A percentile compares a stretch with the other conserved stretches of the same genome.
phyloP scores from a whole-genome alignment of 2,888 invertebrate genomes.

The Drosophila birchii region DNA sequence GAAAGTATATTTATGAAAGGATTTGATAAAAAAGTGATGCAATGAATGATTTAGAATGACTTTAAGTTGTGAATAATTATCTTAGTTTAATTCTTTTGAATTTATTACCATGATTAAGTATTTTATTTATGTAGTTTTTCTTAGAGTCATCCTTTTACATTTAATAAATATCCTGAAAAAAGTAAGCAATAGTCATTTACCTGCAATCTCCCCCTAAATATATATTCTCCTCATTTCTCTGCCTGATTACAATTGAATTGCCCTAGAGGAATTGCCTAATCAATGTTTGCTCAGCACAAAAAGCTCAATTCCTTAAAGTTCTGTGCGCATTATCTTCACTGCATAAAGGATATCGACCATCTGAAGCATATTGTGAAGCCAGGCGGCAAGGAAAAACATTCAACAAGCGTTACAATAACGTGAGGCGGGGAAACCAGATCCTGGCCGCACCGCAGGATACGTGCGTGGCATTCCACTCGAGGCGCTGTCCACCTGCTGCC shows the following conservation, averaged over 20 bases:
- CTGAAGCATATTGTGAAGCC: conserved; percentile 38
- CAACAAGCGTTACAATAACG: conserved; percentile 36
- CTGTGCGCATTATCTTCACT: not conserved
- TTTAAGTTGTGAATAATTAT: not conserved
- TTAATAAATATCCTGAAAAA: not conserved
- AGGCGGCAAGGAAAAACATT: conserved; percentile 9
- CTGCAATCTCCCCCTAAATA: not conserved
- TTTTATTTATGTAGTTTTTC: not conserved
- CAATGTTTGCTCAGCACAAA: conserved; percentile 4
- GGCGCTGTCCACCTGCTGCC: conserved; percentile 35
- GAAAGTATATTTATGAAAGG: conserved; percentile 3
- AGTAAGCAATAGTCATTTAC: not conserved
- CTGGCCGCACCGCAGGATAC: conserved; percentile 29
- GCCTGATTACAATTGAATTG: conserved; percentile 25
- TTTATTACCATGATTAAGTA: not conserved
- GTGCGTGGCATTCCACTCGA: conserved; percentile 39
- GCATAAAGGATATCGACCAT: conserved; percentile 16
- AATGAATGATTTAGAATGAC: not conserved
- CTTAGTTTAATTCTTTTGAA: not conserved
- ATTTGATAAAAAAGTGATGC: not conserved
- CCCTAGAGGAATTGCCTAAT: conserved; percentile 4
- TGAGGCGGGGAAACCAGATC: conserved; percentile 14
- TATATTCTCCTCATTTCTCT: not conserved
- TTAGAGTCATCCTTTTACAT: no score
- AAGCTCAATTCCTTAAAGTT: conserved; percentile 11